Percentiles rank a stretch among this genome's conserved stretches.
These are phyloP conservation scores for Zaprionus lachaisei DNA, from an alignment of 1,140 invertebrate species.

Conservation along the genomic window DNA sequence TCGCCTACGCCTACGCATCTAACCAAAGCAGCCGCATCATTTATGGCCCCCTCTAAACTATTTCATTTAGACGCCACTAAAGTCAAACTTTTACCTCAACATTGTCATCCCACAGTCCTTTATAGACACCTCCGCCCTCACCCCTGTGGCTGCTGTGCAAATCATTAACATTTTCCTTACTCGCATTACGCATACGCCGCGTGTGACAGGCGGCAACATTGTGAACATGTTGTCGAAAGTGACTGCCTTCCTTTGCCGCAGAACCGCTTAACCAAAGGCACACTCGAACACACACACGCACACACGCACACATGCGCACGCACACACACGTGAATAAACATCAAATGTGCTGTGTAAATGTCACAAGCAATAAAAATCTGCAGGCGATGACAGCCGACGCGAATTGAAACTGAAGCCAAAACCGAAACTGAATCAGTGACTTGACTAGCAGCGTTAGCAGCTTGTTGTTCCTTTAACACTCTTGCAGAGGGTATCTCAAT, in stretches of 20 bases:
- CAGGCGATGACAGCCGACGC: constrained; percentile 36
- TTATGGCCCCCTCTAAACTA: constrained; percentile 47
- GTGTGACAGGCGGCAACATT: constrained; percentile 46
- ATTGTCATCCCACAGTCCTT: neutral
- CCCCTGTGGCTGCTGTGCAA: constrained; percentile 31
- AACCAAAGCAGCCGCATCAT: constrained; percentile 26
- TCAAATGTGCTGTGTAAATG: constrained; percentile 60
- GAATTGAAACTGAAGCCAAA: constrained; percentile 24
- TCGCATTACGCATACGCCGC: constrained; percentile 55
- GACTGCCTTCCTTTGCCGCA: constrained; percentile 39
- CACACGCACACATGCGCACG: constrained; percentile 8
- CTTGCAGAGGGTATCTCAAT: neutral
- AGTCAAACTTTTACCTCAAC: constrained; percentile 22
- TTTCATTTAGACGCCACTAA: constrained; percentile 51
- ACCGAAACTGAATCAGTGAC: constrained; percentile 46
- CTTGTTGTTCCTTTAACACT: neutral
- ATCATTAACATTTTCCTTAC: constrained; percentile 50
- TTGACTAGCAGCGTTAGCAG: constrained; percentile 45
- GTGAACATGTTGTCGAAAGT: constrained; percentile 34
- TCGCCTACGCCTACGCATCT: neutral
- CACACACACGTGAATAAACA: constrained; percentile 49
- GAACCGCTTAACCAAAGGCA: constrained; percentile 44
- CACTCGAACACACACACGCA: constrained; percentile 15
- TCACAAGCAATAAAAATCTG: constrained; percentile 63
- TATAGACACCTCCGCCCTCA: too few relatives aligned